Conservation (phyloP, 92 coral and sea anemone species). For the Umimayanthus kanabou region DNA sequence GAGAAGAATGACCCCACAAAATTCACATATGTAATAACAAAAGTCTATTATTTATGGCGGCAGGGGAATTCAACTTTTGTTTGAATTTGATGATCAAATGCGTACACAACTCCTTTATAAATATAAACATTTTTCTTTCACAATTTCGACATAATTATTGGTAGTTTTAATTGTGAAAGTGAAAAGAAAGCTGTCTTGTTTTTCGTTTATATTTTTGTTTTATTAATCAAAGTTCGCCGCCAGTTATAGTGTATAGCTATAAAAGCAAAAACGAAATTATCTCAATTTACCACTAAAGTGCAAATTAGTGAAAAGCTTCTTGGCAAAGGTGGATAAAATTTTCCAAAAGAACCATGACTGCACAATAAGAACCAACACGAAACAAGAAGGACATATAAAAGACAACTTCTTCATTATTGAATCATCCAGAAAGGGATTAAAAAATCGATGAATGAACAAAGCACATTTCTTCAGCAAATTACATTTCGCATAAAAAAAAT, state of each 20-base stretch:
- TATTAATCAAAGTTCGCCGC: constrained; percentile 44
- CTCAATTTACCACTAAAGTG: background rate
- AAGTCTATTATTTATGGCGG: constrained; percentile 1
- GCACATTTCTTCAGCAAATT: background rate
- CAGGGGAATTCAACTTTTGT: constrained; percentile 22
- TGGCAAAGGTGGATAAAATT: background rate
- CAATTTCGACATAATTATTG: constrained; percentile 20
- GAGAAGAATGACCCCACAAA: background rate
- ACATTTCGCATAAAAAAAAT: background rate
- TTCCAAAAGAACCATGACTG: background rate
- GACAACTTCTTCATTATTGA: background rate
- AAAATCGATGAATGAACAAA: background rate
- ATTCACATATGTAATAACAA: background rate
- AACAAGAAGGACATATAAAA: background rate
- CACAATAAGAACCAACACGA: background rate
- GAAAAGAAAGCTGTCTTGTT: background rate
- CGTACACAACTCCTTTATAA: constrained; percentile 12
- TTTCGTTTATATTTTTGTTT: background rate
- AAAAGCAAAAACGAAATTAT: constrained; percentile 29
- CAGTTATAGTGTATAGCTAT: background rate
- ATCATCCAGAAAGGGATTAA: background rate
- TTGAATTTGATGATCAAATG: background rate
- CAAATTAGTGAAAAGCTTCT: background rate
- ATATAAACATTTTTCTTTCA: constrained; percentile 29
- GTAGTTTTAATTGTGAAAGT: constrained; percentile 28